Evolutionary conservation across 2,888 invertebrate genomes (phyloP).

Genomic region (Eupithecia dodoneata): DNA sequence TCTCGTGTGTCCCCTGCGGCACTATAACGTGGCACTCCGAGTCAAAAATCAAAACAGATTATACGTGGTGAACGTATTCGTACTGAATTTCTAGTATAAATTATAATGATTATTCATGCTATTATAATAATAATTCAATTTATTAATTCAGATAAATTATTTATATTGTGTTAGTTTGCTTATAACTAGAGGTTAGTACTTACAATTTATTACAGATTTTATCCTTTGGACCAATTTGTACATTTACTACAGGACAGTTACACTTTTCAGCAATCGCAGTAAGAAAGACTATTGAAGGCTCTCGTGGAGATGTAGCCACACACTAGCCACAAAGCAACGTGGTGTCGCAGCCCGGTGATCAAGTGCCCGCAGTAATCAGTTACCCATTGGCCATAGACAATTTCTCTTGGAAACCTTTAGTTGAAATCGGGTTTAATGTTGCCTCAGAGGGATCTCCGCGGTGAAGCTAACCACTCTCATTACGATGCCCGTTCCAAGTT

Average conservation of each 20-base stretch:
- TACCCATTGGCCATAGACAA: neutral
- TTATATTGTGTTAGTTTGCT: too few relatives aligned
- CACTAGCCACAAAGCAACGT: neutral
- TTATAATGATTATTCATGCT: too few relatives aligned
- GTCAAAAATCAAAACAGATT: neutral
- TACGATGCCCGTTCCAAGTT: neutral
- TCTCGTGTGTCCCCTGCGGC: neutral
- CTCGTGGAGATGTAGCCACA: neutral
- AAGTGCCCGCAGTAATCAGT: neutral
- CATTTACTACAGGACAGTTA: too few relatives aligned
- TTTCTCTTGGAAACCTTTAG: neutral
- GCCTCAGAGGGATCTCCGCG: neutral
- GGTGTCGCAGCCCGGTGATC: neutral
- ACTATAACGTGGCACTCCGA: neutral
- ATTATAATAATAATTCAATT: too few relatives aligned
- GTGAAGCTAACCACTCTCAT: neutral
- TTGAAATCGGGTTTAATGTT: constrained; percentile 1
- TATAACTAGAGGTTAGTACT: too few relatives aligned
- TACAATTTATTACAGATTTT: too few relatives aligned
- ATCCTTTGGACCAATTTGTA: too few relatives aligned
- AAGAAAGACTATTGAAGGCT: neutral
- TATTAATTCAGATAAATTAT: too few relatives aligned
- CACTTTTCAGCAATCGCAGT: too few relatives aligned
- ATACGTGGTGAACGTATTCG: too few relatives aligned
- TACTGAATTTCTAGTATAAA: too few relatives aligned